Percentiles rank a stretch among this genome's conserved stretches.
Conservation (phyloP, 2,113 vertebrate genomes). For the Callionymus lyra region DNA sequence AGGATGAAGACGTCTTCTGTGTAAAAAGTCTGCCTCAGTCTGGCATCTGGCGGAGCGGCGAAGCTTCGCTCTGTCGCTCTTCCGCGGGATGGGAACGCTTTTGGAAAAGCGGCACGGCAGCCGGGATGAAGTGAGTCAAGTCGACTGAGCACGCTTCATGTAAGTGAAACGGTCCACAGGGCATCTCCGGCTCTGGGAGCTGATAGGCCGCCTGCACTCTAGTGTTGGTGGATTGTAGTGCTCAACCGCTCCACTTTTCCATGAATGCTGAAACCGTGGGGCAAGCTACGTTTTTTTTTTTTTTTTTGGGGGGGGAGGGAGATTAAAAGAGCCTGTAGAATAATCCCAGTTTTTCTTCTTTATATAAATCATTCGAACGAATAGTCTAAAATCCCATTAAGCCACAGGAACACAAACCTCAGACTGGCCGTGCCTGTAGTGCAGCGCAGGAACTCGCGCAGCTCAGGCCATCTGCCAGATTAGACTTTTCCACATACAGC, state of each 20-base stretch:
- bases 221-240: constrained; percentile 54
- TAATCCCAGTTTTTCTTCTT: constrained; percentile 56
- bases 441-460: constrained; percentile 31
- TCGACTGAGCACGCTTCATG: constrained; percentile 52
- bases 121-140: constrained; percentile 55
- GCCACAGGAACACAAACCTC: constrained; percentile 37
- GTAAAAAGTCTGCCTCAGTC: constrained; percentile 19
- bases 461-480: constrained; percentile 62
- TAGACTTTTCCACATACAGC: constrained; percentile 40
- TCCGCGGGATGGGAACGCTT: constrained; percentile 40
- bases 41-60: constrained; percentile 24
- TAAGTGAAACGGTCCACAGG: constrained; percentile 58
- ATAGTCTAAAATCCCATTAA: constrained; percentile 59
- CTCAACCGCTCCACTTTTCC: constrained; percentile 52
- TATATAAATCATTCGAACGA: constrained; percentile 57
- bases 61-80: constrained; percentile 37
- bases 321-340: constrained; percentile 58
- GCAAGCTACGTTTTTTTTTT: constrained; percentile 42
- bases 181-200: constrained; percentile 53
- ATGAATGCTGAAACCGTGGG: constrained; percentile 51
- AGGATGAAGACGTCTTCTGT: constrained; percentile 30
- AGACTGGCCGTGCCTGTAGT: constrained; percentile 41
- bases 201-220: constrained; percentile 61
- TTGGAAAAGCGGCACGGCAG: constrained; percentile 40
- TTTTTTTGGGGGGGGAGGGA: constrained; percentile 1